Evolutionary conservation across 2,113 vertebrate genomes (phyloP).

Genomic region (Pteropus alecto): DNA sequence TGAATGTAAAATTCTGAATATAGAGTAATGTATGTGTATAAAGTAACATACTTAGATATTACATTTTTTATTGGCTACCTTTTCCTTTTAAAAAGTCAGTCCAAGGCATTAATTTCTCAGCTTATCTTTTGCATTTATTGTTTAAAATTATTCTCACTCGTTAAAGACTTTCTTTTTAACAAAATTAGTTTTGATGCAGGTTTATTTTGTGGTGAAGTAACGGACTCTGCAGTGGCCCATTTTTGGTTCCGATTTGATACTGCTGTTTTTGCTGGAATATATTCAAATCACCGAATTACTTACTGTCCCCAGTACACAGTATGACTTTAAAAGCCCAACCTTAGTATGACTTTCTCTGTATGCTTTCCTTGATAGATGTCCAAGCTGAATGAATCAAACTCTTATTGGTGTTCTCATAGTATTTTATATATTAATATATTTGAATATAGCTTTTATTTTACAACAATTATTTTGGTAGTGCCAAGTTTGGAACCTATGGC

Average conservation of each 20-base stretch:
- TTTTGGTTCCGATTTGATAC: neutral
- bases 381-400: neutral
- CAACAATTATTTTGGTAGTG: neutral
- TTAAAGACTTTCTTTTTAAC: conserved; percentile 11
- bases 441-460: neutral
- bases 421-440: neutral
- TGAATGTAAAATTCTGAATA: neutral
- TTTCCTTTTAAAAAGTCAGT: conserved; percentile 6
- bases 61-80: neutral
- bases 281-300: neutral
- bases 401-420: neutral
- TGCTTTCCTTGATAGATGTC: neutral
- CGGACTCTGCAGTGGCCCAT: neutral
- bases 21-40: neutral
- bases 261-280: neutral
- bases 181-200: conserved; percentile 8
- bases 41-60: neutral
- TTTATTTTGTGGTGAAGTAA: neutral
- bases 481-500: neutral
- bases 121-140: neutral
- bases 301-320: neutral
- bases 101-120: neutral
- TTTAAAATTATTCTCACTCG: neutral
- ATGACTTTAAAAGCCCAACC: neutral
- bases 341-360: neutral